Conservation (phyloP, 1,140 invertebrate species). For the Bombus affinis region DNA sequence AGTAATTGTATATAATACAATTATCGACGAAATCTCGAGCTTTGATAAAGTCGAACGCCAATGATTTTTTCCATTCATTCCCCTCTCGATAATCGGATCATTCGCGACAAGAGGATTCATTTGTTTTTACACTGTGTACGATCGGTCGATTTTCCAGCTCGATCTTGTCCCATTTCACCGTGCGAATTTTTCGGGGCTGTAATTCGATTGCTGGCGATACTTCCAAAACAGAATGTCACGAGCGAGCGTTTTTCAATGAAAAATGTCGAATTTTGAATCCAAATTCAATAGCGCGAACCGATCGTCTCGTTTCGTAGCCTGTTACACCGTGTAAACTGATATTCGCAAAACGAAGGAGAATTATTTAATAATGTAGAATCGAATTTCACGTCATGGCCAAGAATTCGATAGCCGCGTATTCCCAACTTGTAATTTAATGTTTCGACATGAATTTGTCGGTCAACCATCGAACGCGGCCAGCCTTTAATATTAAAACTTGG, state of each 20-base stretch:
- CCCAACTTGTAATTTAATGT: not conserved
- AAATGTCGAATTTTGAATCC: not conserved
- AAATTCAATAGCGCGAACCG: not conserved
- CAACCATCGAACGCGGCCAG: no score
- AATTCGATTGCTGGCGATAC: not conserved
- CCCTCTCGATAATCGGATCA: not conserved
- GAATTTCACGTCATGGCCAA: not conserved
- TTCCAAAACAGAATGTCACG: not conserved
- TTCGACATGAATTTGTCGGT: not conserved
- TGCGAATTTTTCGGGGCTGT: not conserved
- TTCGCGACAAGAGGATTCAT: not conserved
- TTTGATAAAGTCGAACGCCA: not conserved
- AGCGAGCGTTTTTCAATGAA: not conserved
- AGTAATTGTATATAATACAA: conserved; percentile 8
- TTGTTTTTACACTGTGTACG: not conserved
- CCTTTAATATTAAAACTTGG: not conserved
- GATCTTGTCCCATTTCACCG: not conserved
- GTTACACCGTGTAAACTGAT: not conserved
- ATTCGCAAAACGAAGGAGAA: not conserved
- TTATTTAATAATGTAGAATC: conserved; percentile 11
- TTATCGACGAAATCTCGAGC: conserved; percentile 4
- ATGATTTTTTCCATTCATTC: no score
- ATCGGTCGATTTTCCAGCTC: conserved; percentile 3
- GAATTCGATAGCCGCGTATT: not conserved
- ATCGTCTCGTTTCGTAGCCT: not conserved